Base-by-base conservation (phyloP, 2,888 invertebrate genomes). In the Suillia variegata region DNA sequence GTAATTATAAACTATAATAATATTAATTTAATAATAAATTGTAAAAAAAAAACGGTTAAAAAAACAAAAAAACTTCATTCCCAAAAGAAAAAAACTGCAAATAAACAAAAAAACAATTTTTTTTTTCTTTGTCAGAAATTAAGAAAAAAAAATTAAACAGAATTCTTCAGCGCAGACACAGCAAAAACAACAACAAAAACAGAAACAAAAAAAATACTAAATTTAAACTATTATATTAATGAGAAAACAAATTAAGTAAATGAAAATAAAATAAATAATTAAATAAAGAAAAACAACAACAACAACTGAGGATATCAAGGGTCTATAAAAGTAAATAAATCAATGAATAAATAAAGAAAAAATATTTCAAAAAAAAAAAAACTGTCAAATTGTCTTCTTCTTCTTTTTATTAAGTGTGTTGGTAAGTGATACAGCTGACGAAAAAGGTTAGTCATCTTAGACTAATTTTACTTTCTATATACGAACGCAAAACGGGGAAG, bases 261-360 rank as follows among this genome's bases (percentile, higher is more conserved):
- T 69, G 65, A 66, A 70, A 70, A 70, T 62, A 58, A 48, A 67
- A 67, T 61, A 66, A 66, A 60, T 61, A 62, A 62, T n/a, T 58
- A 64, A 65, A 62, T 65, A 62, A 64, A 65, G 63, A 62, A 67
- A 76, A 73, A 71, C 57, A 49, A 60, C 54, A 67, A 76, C 69
- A 71, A 69, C n/a, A 76, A 76, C 81, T 80, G 80, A 80, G 80
- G 80, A 80, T 80, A 80, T 80, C 80, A 80, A 80, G 80, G 80
- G 80, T 80, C 80, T 80, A 80, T 77, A 76, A 78, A 78, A 79
- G 70, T 71, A 75, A 77, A 78, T 77, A 75, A 77, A 80, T 78
- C 74, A 71, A 74, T 70, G 70, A 71, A 71, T 67, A 68, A 78
- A 73, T 73, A 73, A 68, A 67, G 65, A 69, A 74, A 71, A 75